A percentile compares a stretch with the other conserved stretches of the same genome.
phyloP scores from a whole-genome alignment of 2,888 invertebrate genomes.

The Eilema sororculum region DNA sequence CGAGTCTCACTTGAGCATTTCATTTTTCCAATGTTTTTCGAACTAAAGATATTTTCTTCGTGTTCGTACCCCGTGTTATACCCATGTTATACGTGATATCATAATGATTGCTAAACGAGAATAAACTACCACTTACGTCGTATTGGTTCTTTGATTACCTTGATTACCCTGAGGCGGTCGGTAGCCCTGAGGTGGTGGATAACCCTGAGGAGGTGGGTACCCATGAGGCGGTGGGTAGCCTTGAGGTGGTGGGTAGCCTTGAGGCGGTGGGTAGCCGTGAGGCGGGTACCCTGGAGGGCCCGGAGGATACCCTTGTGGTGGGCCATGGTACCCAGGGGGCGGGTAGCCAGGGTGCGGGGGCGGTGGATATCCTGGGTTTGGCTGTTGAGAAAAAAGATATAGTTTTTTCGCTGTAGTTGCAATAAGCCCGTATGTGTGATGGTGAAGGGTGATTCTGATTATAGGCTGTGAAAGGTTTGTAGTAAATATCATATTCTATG shows the following conservation, averaged over 20 bases:
- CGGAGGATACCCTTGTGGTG: background rate
- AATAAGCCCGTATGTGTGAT: no score
- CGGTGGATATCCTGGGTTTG: background rate
- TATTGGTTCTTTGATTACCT: slow-evolving; percentile 4
- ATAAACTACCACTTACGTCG: background rate
- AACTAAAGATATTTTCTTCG: no score
- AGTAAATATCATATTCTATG: no score
- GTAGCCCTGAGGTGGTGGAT: slow-evolving; percentile 11
- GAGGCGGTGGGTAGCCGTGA: background rate
- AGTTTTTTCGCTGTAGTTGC: no score
- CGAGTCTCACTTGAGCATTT: no score
- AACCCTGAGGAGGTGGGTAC: slow-evolving; percentile 3
- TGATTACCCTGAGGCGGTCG: slow-evolving; percentile 7
- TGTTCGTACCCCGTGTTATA: no score
- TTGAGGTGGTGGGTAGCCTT: background rate
- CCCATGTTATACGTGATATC: no score
- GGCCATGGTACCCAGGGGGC: background rate
- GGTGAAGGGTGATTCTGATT: no score
- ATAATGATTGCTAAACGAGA: no score
- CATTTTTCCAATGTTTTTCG: no score
- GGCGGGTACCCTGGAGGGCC: background rate
- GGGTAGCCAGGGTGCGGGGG: slow-evolving; percentile 4
- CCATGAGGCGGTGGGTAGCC: background rate
- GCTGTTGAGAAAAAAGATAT: background rate
- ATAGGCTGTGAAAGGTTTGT: no score